phyloP scores from a whole-genome alignment of 1,140 invertebrate genomes.

The Drosophila navojoa region DNA sequence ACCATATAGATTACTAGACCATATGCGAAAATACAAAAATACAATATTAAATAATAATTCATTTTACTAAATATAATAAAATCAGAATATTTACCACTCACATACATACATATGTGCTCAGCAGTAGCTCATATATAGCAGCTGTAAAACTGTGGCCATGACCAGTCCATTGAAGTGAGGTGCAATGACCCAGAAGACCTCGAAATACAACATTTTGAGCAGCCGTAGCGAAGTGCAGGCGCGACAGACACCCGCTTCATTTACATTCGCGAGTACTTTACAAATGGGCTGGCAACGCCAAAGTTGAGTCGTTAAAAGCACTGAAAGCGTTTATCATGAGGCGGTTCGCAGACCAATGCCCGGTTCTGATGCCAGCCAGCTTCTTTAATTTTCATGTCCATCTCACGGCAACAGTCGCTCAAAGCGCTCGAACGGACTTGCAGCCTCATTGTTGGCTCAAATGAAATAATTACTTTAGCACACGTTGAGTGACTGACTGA shows the following conservation, averaged over 20 bases:
- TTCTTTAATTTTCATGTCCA: constrained; percentile 82
- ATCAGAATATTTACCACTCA: background rate
- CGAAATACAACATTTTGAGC: constrained; percentile 37
- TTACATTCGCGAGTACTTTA: constrained; percentile 78
- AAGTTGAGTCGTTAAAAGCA: constrained; percentile 69
- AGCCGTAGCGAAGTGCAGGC: constrained; percentile 6
- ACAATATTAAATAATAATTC: constrained; percentile 4
- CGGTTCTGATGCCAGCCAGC: constrained; percentile 57
- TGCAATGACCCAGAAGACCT: constrained; percentile 65
- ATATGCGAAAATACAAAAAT: background rate
- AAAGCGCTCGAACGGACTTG: constrained; percentile 62
- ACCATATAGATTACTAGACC: background rate
- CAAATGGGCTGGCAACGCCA: constrained; percentile 60
- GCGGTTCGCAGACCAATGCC: constrained; percentile 37
- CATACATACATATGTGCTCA: constrained; percentile 17
- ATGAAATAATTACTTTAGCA: constrained; percentile 82
- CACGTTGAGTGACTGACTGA: constrained; percentile 58
- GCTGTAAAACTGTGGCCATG: background rate
- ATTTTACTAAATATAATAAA: background rate
- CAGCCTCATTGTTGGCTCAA: constrained; percentile 81
- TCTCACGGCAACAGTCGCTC: constrained; percentile 56
- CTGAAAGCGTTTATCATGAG: constrained; percentile 50
- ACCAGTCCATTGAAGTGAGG: constrained; percentile 28
- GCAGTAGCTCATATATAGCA: background rate
- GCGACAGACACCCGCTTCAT: constrained; percentile 71